Base-by-base conservation (phyloP, 2,113 vertebrate species). In the Melanostigma gelatinosum region DNA sequence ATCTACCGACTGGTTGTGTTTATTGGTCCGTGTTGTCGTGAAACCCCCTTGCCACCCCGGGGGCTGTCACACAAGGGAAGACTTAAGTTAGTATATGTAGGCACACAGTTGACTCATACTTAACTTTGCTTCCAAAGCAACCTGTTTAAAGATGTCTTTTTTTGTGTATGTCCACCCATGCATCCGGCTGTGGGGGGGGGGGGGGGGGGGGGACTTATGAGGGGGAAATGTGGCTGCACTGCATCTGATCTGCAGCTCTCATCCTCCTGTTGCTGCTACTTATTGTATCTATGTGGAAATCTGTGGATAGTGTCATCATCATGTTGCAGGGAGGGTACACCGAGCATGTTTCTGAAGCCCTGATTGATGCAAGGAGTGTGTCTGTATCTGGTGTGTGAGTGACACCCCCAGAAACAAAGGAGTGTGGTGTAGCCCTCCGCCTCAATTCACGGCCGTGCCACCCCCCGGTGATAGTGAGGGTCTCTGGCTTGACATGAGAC, bases 401-500 rank as follows among this genome's bases (percentile, higher is more conserved):
- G 92, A 93, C 89, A 91, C 89, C 85, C 75, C 46, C 87, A 92
- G 86, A 92, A 91, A 95, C 91, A 94, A 93, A 95, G 82, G 85
- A 86, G 81, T 70, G 89, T 75, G 84, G 78, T 88, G 87, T 89
- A 76, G 86, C 85, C 87, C 91, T 88, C 87, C 81, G 83, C 78
- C 89, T 77, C 85, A 87, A 92, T 91, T 92, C 92, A 88, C 61
- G 65, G 72, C 82, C 91, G 86, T 69, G 85, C 85, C 88, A 85
- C 86, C 87, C 89, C 83, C 88, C 76, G 60, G 89, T 88, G 91
- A 91, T 84, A 90, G 82, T 76, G 52, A 92, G 84, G 90, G 91
- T 93, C 93, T 91, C 90, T 55, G 84, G 88, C 87, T 91, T 94
- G 93, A 94, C 94, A 93, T 79, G 86, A 93, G 93, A 93, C 94